Evolutionary conservation across 92 coral and sea anemone genomes (phyloP).

Genomic region (Parazoanthus darwini): DNA sequence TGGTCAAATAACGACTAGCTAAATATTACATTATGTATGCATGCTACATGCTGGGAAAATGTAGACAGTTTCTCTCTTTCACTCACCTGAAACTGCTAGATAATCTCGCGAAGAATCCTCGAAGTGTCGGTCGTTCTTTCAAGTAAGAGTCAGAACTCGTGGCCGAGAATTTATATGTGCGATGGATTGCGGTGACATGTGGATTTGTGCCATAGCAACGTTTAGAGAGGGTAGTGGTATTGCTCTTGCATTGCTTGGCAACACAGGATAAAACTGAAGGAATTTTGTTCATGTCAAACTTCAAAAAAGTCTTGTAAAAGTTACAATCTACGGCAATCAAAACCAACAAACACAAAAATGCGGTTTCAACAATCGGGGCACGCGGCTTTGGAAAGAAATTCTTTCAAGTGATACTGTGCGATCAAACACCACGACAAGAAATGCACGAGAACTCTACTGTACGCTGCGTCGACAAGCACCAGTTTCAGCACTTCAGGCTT

Average conservation of each 20-base stretch:
- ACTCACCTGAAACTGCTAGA: not conserved
- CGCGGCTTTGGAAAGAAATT: not conserved
- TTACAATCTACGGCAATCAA: not conserved
- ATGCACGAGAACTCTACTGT: not conserved
- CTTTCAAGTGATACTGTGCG: not conserved
- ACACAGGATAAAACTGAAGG: not conserved
- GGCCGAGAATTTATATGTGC: not conserved
- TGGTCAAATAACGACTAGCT: not conserved
- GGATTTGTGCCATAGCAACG: not conserved
- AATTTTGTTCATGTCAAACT: not conserved
- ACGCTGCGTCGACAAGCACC: not conserved
- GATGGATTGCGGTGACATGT: not conserved
- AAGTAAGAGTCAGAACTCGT: not conserved
- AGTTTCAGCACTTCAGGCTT: not conserved
- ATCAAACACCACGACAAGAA: too few species aligned
- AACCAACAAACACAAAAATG: not conserved
- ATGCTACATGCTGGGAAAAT: too few species aligned
- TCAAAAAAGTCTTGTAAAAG: not conserved
- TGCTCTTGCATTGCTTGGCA: not conserved
- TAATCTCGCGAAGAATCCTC: not conserved
- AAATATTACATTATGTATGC: too few species aligned
- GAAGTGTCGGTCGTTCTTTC: not conserved
- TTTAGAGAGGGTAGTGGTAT: not conserved
- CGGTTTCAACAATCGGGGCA: too few species aligned
- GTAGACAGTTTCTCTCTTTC: too few species aligned